These are phyloP conservation scores for Thryonomys swinderianus DNA, from an alignment of 2,113 vertebrate species.

Conservation along the genomic window DNA sequence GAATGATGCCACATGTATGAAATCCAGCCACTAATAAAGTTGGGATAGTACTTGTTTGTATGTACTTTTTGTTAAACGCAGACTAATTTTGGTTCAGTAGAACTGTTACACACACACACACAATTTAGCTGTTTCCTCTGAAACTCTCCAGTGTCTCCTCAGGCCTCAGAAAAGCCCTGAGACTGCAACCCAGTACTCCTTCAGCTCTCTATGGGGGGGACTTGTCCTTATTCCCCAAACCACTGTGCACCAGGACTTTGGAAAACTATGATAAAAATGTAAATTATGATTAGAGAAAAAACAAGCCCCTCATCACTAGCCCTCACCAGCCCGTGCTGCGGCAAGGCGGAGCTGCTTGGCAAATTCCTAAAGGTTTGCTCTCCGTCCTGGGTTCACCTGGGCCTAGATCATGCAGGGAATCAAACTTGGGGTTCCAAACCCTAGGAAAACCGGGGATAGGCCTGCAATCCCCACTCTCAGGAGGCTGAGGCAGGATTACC, in stretches of 20 bases:
- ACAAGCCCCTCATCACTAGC: neutral
- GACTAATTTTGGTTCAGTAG: neutral
- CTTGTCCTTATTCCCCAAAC: neutral
- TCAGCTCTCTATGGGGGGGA: neutral
- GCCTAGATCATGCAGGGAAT: rapidly evolving
- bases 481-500: neutral
- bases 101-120: neutral
- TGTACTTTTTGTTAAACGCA: neutral
- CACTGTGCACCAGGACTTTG: neutral
- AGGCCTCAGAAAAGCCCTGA: neutral
- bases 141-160: neutral
- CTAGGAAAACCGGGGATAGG: neutral
- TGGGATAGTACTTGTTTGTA: neutral
- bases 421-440: neutral
- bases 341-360: neutral
- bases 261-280: conserved; percentile 41
- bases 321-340: too few relatives aligned
- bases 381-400: neutral
- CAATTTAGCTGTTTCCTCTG: neutral
- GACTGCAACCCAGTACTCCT: neutral
- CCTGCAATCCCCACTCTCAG: neutral
- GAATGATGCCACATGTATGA: neutral
- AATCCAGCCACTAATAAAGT: neutral
- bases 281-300: neutral
- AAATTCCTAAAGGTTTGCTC: conserved; percentile 51